A percentile compares a stretch with the other conserved stretches of the same genome.
Conservation (phyloP, 2,797 vertebrate species). For the Euthynnus affinis region DNA sequence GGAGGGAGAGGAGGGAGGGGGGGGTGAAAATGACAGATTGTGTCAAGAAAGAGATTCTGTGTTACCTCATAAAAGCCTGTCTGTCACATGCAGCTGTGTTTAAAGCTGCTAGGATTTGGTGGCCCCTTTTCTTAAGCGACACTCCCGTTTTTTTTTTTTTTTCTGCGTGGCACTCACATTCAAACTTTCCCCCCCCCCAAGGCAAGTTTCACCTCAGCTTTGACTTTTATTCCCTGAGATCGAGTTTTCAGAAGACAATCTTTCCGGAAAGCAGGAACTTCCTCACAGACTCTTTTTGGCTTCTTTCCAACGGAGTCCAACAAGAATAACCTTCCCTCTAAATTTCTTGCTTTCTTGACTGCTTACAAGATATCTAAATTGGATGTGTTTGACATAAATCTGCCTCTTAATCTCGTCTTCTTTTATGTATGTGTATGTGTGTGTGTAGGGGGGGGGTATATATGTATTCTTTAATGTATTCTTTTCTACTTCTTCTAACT, state of each 20-base stretch:
- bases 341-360: too few species aligned
- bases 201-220: conserved; percentile 39
- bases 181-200: neutral
- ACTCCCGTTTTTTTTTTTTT: conserved; percentile 28
- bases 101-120: conserved; percentile 16
- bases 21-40: conserved; percentile 51
- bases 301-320: conserved; percentile 1
- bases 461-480: too few species aligned
- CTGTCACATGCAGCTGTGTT: conserved; percentile 32
- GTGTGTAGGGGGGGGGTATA: too few species aligned
- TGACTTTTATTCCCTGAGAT: neutral
- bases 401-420: neutral
- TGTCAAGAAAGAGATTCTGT: conserved; percentile 39
- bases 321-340: conserved; percentile 11
- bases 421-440: too few species aligned
- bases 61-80: conserved; percentile 8
- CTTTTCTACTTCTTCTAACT: too few species aligned
- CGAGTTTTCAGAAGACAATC: conserved; percentile 18
- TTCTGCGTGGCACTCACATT: neutral
- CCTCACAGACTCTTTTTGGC: conserved; percentile 13
- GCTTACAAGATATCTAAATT: neutral
- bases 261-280: too few species aligned
- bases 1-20: conserved; percentile 2
- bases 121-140: neutral
- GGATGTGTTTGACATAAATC: neutral